phyloP scores from a whole-genome alignment of 2,797 vertebrate genomes.

The Lagorchestes hirsutus region DNA sequence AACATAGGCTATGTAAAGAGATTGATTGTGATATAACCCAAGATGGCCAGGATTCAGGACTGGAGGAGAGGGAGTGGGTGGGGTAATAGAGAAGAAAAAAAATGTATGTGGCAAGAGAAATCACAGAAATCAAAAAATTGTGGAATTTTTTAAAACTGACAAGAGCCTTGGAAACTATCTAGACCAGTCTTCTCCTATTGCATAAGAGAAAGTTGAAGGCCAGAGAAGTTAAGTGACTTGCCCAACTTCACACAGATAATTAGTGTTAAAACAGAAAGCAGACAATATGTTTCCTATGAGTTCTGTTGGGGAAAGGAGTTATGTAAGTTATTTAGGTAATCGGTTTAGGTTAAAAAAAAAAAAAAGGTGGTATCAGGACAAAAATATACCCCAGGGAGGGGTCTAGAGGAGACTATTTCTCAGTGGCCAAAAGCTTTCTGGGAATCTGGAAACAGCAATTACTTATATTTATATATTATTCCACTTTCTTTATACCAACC shows the following conservation, averaged over 20 bases:
- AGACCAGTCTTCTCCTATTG: neutral
- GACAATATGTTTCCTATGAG: neutral
- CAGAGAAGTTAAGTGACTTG: neutral
- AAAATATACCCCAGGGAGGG: neutral
- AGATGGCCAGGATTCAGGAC: neutral
- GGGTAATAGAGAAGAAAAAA: neutral
- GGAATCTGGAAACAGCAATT: neutral
- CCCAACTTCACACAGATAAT: neutral
- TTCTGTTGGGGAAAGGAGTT: neutral
- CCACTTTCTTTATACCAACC: neutral
- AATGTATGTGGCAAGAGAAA: neutral
- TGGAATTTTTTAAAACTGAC: neutral
- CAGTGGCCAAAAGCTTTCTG: slow-evolving; percentile 6
- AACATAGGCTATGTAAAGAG: neutral
- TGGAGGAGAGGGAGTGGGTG: neutral
- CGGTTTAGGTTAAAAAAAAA: slow-evolving; percentile 38
- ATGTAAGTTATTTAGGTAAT: neutral
- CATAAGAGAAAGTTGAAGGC: neutral
- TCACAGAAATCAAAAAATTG: neutral
- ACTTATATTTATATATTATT: neutral
- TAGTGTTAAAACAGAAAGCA: neutral
- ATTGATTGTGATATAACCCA: neutral
- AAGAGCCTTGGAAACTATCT: neutral
- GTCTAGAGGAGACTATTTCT: neutral
- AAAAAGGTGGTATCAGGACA: slow-evolving; percentile 1